Percentiles rank a stretch among this genome's conserved stretches.
Conservation (phyloP, 2,888 invertebrate genomes). For the Leptinotarsa rubiginosa region DNA sequence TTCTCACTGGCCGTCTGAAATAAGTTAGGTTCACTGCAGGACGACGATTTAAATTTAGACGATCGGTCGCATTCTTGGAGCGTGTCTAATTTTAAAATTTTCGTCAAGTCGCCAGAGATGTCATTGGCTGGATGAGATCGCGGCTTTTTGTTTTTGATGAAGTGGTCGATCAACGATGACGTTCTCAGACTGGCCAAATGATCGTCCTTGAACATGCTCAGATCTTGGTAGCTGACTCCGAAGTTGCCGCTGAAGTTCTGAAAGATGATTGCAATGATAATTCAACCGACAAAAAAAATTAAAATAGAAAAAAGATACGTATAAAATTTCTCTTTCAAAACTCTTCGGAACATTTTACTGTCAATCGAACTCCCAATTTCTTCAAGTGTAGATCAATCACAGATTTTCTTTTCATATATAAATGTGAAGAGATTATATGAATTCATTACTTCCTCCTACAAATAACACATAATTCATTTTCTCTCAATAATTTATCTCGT, state of each 20-base stretch:
- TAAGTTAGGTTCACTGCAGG: conserved; percentile 65
- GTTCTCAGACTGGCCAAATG: conserved; percentile 53
- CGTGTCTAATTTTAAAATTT: conserved; percentile 49
- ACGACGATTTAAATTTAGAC: conserved; percentile 61
- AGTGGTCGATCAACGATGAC: conserved; percentile 58
- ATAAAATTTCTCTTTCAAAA: too few species aligned
- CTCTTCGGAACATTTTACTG: too few species aligned
- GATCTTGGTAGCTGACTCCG: conserved; percentile 65
- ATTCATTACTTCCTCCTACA: too few species aligned
- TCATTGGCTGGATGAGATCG: conserved; percentile 39
- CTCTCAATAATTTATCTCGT: too few species aligned
- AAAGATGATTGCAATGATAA: conserved; percentile 38
- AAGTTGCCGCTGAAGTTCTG: conserved; percentile 62
- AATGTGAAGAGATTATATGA: too few species aligned
- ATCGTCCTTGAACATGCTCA: conserved; percentile 60
- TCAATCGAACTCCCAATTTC: too few species aligned
- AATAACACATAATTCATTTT: too few species aligned
- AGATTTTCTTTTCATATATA: too few species aligned
- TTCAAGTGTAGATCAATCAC: too few species aligned
- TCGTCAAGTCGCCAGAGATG: conserved; percentile 50
- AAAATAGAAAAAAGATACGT: background rate
- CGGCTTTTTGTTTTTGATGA: conserved; percentile 56
- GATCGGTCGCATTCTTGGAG: conserved; percentile 45
- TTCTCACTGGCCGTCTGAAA: conserved; percentile 40
- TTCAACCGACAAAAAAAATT: background rate